Percentiles rank a stretch among this genome's conserved stretches.
phyloP scores from a whole-genome alignment of 1,140 invertebrate species.

The Pseudomyrmex gracilis region DNA sequence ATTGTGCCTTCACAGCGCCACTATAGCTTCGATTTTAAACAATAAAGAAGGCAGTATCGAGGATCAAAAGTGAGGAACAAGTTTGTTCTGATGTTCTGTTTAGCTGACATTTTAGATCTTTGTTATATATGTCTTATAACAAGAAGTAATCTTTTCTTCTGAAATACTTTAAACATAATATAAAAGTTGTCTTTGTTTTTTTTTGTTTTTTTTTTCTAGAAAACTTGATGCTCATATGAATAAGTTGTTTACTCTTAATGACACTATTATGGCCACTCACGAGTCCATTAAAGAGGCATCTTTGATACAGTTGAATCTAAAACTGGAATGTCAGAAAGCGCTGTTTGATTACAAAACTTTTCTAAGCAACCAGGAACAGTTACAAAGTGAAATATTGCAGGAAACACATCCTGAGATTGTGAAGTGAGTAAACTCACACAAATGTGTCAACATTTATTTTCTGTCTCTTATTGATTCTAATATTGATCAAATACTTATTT shows the following conservation, averaged over 20 bases:
- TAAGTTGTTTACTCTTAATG: conserved; percentile 72
- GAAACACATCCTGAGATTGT: conserved; percentile 73
- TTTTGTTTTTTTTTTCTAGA: conserved; percentile 62
- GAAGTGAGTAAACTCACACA: conserved; percentile 61
- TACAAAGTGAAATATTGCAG: conserved; percentile 69
- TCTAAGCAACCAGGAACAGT: conserved; percentile 71
- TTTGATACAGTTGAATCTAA: conserved; percentile 67
- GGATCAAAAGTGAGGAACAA: conserved; percentile 63
- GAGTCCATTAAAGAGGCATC: conserved; percentile 56
- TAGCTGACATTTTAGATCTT: neutral
- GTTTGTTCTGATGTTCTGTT: neutral
- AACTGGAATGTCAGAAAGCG: conserved; percentile 66
- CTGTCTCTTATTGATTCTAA: neutral
- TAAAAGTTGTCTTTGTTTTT: neutral
- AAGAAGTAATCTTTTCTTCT: no score
- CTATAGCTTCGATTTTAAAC: conserved; percentile 67
- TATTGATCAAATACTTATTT: conserved; percentile 44
- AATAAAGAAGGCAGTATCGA: conserved; percentile 53
- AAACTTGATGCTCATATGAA: conserved; percentile 60
- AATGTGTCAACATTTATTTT: neutral
- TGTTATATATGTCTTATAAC: neutral
- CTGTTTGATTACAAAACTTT: conserved; percentile 70
- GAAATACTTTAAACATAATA: neutral
- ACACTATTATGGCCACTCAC: conserved; percentile 58
- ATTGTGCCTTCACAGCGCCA: conserved; percentile 67